Conservation (phyloP, 2,888 invertebrate genomes). For the Choreutis nemorana region DNA sequence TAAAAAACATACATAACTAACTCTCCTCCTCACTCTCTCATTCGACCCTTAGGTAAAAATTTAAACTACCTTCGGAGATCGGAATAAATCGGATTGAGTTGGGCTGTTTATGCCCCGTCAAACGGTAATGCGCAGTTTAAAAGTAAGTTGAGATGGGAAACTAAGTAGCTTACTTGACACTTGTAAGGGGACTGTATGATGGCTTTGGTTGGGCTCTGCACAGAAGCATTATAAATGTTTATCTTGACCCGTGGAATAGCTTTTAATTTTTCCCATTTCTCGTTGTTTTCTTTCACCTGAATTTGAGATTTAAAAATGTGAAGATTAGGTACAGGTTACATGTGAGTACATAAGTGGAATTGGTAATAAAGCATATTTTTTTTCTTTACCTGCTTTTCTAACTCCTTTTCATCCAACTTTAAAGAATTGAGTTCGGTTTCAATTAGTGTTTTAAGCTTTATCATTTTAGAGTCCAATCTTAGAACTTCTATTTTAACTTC, state of each 20-base stretch:
- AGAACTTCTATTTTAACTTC: constrained; percentile 35
- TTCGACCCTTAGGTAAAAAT: too few relatives aligned
- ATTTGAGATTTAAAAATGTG: constrained; percentile 9
- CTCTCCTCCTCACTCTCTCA: too few relatives aligned
- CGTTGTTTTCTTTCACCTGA: constrained; percentile 18
- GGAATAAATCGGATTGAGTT: too few relatives aligned
- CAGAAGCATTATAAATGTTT: constrained; percentile 29
- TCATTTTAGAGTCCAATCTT: constrained; percentile 35
- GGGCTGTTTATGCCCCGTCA: too few relatives aligned
- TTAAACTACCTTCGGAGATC: too few relatives aligned
- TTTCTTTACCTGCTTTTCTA: constrained; percentile 22
- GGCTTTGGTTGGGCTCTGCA: constrained; percentile 42
- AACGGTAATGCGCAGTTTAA: too few relatives aligned
- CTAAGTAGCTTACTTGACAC: constrained; percentile 35
- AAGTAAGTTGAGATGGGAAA: too few relatives aligned
- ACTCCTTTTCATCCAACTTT: constrained; percentile 20
- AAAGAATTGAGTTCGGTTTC: constrained; percentile 22
- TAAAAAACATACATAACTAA: too few relatives aligned
- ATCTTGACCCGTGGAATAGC: constrained; percentile 13
- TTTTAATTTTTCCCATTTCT: constrained; percentile 2
- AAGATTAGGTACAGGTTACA: too few relatives aligned
- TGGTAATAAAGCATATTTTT: background rate
- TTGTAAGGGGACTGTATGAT: constrained; percentile 43
- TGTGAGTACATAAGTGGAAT: background rate
- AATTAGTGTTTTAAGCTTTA: constrained; percentile 25